phyloP scores from a whole-genome alignment of 1,140 invertebrate genomes.

The Palaemon carinicauda region DNA sequence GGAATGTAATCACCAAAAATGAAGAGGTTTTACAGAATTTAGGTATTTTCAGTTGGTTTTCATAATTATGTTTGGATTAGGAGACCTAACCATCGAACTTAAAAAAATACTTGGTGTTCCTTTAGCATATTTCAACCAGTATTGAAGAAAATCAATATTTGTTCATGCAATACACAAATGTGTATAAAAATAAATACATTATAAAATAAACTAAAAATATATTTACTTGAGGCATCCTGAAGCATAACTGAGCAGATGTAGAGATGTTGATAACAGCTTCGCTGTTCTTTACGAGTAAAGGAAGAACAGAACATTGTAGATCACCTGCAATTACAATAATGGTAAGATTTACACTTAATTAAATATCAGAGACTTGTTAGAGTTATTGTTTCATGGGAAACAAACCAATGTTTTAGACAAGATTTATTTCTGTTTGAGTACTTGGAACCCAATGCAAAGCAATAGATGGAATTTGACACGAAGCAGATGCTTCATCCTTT shows the following conservation, averaged over 20 bases:
- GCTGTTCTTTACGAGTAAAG: constrained; percentile 72
- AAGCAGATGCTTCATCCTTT: too few species aligned
- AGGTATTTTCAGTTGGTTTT: too few species aligned
- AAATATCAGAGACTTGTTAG: neutral
- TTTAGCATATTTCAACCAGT: neutral
- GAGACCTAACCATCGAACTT: too few species aligned
- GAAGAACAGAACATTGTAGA: constrained; percentile 83
- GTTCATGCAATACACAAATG: neutral
- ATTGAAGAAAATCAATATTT: neutral
- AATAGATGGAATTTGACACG: too few species aligned
- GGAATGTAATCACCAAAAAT: too few species aligned
- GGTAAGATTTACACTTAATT: neutral
- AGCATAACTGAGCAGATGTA: constrained; percentile 85
- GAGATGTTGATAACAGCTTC: constrained; percentile 87
- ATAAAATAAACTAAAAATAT: neutral
- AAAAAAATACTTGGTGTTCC: too few species aligned
- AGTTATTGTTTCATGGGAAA: too few species aligned
- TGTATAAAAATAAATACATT: neutral
- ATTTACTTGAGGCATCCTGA: constrained; percentile 69
- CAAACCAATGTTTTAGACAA: too few species aligned
- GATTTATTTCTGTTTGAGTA: too few species aligned
- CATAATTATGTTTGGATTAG: too few species aligned
- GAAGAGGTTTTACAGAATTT: too few species aligned
- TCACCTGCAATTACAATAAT: constrained; percentile 63
- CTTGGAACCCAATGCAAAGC: too few species aligned